Evolutionary conservation across 2,888 invertebrate species (phyloP), one percentile per base, ranked within the genome.

Genomic region (Neoascia interrupta): DNA sequence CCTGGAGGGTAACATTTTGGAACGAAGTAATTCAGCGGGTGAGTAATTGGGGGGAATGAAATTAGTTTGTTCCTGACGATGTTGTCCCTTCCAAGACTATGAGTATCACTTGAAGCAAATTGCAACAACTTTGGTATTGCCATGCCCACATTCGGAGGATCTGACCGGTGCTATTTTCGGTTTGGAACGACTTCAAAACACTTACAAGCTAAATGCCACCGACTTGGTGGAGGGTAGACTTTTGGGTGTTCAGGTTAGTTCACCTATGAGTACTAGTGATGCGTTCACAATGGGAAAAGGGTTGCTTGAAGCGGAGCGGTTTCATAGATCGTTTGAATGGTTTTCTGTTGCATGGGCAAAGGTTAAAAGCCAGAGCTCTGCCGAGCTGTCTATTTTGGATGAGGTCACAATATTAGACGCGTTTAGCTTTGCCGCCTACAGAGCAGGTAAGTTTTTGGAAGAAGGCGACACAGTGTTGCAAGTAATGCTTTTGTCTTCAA

Each of bases 241-340:
- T 49, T 94, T 94, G 82, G 95, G 95, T 0, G 91, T 94, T 4
- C 91, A 92, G 83, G 47, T 47, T 18, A 90, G 92, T 84, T 88
- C 90, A 0, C 91, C 91, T 60, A 90, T 93, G 88, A 88, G 91
- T 88, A 95, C 96, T 3, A 93, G 94, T 47, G 97, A 97, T 87
- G 97, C 97, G 85, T 98, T 95, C 89, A 97, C 97, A 88, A 90
- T 98, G 16, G 97, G 97, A 1, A 91, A 96, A 53, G 93, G 95
- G 73, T 92, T 96, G 1, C 98, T 97, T 90, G 94, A 95, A 85
- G 93, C 93, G 75, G 94, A 94, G n/a, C 97, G 98, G 88, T 95
- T 92, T 87, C 94, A 94, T 83, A 96, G 97, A 86, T 95, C 96
- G 0, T 91, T 94, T 1, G 89, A 94, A 41, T 98, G 98, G 98